Evolutionary conservation across 2,888 invertebrate species (phyloP).

Genomic region (Macrophya alboannulata): DNA sequence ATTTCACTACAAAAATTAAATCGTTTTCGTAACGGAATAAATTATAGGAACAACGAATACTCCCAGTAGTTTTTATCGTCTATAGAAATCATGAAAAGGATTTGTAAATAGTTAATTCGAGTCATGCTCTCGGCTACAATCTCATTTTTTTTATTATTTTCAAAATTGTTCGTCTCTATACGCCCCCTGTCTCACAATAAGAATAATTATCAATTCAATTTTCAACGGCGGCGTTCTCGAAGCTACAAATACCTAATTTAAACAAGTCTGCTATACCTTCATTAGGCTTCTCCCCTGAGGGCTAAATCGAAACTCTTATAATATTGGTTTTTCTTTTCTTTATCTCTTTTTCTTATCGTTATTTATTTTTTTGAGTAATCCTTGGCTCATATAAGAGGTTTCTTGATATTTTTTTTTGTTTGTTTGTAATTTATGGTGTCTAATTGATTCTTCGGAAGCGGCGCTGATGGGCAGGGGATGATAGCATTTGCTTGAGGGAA

Average conservation of each 20-base stretch:
- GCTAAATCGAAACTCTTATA: background rate
- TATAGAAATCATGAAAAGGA: constrained; percentile 5
- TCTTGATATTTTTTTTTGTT: background rate
- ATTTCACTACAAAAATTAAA: background rate
- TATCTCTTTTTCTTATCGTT: background rate
- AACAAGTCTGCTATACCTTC: constrained; percentile 18
- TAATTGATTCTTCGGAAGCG: constrained; percentile 64
- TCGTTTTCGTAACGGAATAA: background rate
- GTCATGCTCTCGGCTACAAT: constrained; percentile 11
- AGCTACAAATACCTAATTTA: constrained; percentile 25
- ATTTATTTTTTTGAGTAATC: constrained; percentile 1
- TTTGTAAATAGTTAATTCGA: background rate
- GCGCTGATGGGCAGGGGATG: constrained; percentile 67
- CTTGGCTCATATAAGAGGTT: constrained; percentile 9
- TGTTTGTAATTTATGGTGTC: constrained; percentile 34
- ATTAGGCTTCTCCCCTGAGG: background rate
- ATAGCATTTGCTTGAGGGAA: constrained; percentile 75
- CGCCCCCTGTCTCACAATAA: constrained; percentile 8
- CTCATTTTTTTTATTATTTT: constrained; percentile 29
- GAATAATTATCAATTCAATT: background rate
- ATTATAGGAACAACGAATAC: background rate
- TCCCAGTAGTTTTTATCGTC: background rate
- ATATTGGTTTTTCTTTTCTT: background rate
- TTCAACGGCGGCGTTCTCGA: background rate
- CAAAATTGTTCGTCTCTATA: constrained; percentile 11